phyloP scores from a whole-genome alignment of 2,113 vertebrate genomes.

The Mystacornis crossleyi region DNA sequence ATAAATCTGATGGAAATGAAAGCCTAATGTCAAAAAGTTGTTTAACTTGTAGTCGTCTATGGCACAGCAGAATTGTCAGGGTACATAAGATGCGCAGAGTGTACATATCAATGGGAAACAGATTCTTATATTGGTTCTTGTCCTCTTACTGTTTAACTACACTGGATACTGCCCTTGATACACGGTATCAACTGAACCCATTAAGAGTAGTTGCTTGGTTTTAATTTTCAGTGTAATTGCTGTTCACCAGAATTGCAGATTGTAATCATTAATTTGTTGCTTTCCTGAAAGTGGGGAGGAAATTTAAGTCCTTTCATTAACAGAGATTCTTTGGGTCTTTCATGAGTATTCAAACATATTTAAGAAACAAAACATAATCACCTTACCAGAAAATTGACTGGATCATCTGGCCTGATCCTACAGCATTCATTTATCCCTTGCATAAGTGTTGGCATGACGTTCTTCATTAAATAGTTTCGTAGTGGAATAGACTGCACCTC shows the following conservation, averaged over 20 bases:
- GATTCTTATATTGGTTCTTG: neutral
- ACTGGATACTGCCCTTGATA: neutral
- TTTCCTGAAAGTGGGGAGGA: neutral
- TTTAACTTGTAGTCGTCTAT: neutral
- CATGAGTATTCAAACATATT: neutral
- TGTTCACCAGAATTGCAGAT: neutral
- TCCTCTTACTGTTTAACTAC: neutral
- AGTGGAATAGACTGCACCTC: conserved; percentile 80
- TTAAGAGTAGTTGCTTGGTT: too few species aligned
- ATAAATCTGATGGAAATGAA: neutral
- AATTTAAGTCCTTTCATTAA: neutral
- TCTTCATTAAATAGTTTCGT: conserved; percentile 84
- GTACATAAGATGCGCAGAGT: rapidly evolving
- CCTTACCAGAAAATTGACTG: conserved; percentile 91
- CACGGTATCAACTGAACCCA: neutral
- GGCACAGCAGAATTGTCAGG: neutral
- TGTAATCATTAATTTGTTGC: neutral
- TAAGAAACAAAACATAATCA: neutral
- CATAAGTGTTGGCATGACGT: conserved; percentile 88
- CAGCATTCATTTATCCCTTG: conserved; percentile 87
- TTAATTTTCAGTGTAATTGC: neutral
- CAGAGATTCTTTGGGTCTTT: neutral
- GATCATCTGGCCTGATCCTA: conserved; percentile 81
- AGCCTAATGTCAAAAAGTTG: neutral
- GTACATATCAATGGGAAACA: neutral